Conservation (phyloP, 2,113 vertebrate genomes). For the Halichoeres trimaculatus region DNA sequence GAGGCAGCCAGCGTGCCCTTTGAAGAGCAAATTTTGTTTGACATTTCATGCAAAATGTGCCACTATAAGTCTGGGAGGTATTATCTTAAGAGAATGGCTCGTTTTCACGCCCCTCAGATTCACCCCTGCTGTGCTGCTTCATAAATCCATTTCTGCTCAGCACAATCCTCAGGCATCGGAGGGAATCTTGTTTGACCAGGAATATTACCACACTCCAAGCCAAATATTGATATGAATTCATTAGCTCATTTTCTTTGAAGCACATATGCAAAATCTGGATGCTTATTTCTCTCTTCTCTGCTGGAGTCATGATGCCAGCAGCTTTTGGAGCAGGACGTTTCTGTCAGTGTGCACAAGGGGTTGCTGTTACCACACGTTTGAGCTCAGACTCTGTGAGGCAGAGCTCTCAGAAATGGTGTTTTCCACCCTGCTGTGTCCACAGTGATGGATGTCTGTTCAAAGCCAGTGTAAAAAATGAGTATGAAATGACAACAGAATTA, state of each 20-base stretch:
- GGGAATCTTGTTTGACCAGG: slow-evolving; percentile 18
- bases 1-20: slow-evolving; percentile 6
- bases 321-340: slow-evolving; percentile 11
- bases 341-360: slow-evolving; percentile 65
- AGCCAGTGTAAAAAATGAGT: slow-evolving; percentile 15
- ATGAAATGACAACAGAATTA: slow-evolving; percentile 34
- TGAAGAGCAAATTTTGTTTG: slow-evolving; percentile 51
- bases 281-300: slow-evolving; percentile 26
- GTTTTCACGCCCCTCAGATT: slow-evolving; percentile 24
- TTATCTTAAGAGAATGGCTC: slow-evolving; percentile 33
- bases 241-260: slow-evolving; percentile 19
- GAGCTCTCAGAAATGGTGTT: neutral
- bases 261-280: slow-evolving; percentile 8
- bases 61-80: slow-evolving; percentile 18
- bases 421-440: slow-evolving; percentile 6
- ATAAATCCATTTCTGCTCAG: slow-evolving; percentile 12
- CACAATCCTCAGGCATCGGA: slow-evolving; percentile 7
- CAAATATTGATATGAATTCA: slow-evolving; percentile 27
- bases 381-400: slow-evolving; percentile 2
- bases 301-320: slow-evolving; percentile 4
- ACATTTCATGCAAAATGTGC: slow-evolving; percentile 40
- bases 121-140: slow-evolving; percentile 31
- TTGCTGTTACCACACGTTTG: slow-evolving; percentile 63
- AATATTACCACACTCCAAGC: neutral
- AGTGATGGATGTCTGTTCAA: slow-evolving; percentile 25